These are phyloP conservation scores for Acleris literana DNA, from an alignment of 2,888 invertebrate species.

Conservation along the genomic window DNA sequence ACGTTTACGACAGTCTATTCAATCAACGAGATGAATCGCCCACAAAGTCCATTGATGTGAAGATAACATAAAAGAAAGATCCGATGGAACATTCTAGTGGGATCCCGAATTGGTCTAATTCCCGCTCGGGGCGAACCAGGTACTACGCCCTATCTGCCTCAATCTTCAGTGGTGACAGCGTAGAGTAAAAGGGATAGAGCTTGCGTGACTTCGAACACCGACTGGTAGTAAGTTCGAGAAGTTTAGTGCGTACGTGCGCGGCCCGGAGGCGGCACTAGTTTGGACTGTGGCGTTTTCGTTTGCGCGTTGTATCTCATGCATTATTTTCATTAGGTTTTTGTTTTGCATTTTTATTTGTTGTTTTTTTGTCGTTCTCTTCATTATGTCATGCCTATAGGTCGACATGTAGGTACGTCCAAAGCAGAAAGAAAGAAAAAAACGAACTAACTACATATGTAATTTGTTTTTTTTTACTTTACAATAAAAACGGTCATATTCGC, in stretches of 20 bases:
- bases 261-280: constrained; percentile 39
- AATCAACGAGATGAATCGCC: constrained; percentile 28
- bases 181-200: no score
- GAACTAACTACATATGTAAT: no score
- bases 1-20: constrained; percentile 24
- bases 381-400: no score
- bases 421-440: no score
- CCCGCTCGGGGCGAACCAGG: constrained; percentile 27
- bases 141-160: no score
- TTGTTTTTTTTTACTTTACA: no score
- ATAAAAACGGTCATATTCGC: no score
- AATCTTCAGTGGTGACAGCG: no score
- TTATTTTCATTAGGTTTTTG: neutral
- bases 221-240: constrained; percentile 25
- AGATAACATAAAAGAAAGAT: constrained; percentile 26
- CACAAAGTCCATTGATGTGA: constrained; percentile 25
- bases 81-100: constrained; percentile 27
- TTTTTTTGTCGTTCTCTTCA: no score
- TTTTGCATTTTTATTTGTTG: neutral
- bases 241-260: constrained; percentile 26
- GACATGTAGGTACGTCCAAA: no score
- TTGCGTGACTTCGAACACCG: no score
- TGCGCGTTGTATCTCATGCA: neutral
- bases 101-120: constrained; percentile 11
- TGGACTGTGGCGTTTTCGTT: constrained; percentile 35